Percentiles rank a stretch among this genome's conserved stretches.
These are phyloP conservation scores for Pteromalus puparum DNA, from an alignment of 1,140 invertebrate genomes.

Conservation along the genomic window DNA sequence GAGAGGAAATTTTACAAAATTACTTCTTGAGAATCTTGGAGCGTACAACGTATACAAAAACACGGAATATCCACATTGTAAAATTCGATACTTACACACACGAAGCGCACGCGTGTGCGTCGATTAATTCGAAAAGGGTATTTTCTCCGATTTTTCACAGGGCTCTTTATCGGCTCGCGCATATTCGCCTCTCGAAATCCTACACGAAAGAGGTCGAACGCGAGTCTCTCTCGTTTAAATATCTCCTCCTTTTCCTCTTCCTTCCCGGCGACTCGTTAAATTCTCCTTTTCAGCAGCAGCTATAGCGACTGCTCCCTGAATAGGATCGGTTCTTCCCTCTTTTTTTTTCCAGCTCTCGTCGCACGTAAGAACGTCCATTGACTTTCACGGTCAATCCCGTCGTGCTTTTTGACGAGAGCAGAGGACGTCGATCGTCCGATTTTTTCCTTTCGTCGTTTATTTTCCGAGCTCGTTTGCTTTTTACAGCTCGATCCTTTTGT, in stretches of 20 bases:
- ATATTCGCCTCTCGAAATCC: slow-evolving; percentile 35
- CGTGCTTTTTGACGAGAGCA: slow-evolving; percentile 50
- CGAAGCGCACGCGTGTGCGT: no score
- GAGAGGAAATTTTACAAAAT: background rate
- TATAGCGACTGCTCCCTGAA: slow-evolving; percentile 46
- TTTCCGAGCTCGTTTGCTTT: background rate
- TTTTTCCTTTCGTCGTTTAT: background rate
- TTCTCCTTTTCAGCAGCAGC: slow-evolving; percentile 58
- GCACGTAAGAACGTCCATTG: slow-evolving; percentile 36
- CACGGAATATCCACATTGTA: background rate
- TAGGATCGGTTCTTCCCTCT: slow-evolving; percentile 46
- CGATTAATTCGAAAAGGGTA: background rate
- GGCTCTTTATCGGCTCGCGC: background rate
- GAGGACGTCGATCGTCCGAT: background rate
- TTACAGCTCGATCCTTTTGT: background rate
- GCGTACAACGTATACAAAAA: no score
- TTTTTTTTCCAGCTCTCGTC: slow-evolving; percentile 6
- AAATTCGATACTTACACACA: no score
- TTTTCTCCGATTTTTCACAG: no score
- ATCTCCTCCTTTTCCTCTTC: slow-evolving; percentile 44
- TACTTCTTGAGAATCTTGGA: background rate
- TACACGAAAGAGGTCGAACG: slow-evolving; percentile 56
- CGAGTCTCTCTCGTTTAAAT: slow-evolving; percentile 55
- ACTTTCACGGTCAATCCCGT: slow-evolving; percentile 60
- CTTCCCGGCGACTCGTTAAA: slow-evolving; percentile 61